These are phyloP conservation scores for Zeus faber DNA, from an alignment of 2,113 vertebrate genomes.

Conservation along the genomic window DNA sequence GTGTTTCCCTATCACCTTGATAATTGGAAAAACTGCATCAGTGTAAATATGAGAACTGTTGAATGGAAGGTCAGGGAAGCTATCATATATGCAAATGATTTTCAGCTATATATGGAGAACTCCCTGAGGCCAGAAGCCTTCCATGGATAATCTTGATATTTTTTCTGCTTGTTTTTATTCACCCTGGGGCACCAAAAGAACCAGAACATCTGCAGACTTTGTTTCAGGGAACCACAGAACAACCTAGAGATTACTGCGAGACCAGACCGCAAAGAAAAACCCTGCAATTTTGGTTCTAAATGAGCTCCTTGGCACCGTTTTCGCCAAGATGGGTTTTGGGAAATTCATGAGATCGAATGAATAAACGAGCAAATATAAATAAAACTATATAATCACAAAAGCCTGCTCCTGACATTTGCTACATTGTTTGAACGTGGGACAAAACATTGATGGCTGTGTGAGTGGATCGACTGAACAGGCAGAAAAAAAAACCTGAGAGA, in stretches of 20 bases:
- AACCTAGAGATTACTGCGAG: slow-evolving; percentile 33
- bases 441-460: too few relatives aligned
- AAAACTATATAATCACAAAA: slow-evolving; percentile 9
- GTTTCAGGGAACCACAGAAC: slow-evolving; percentile 29
- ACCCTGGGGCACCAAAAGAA: slow-evolving; percentile 5
- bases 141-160: not conserved
- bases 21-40: too few relatives aligned
- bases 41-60: too few relatives aligned
- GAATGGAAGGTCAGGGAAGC: too few relatives aligned
- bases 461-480: too few relatives aligned
- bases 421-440: not conserved
- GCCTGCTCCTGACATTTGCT: not conserved
- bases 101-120: not conserved
- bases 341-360: slow-evolving; percentile 14
- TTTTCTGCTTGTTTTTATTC: not conserved
- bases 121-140: not conserved
- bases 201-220: slow-evolving; percentile 39
- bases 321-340: not conserved
- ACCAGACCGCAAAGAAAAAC: slow-evolving; percentile 17
- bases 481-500: too few relatives aligned
- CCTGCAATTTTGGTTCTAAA: slow-evolving; percentile 38
- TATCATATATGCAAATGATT: too few relatives aligned
- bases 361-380: slow-evolving; percentile 16
- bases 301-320: slow-evolving; percentile 17
- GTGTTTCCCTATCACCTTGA: too few relatives aligned